Base-by-base conservation (phyloP, 1,140 invertebrate genomes). In the Pseudomyrmex sp. region DNA sequence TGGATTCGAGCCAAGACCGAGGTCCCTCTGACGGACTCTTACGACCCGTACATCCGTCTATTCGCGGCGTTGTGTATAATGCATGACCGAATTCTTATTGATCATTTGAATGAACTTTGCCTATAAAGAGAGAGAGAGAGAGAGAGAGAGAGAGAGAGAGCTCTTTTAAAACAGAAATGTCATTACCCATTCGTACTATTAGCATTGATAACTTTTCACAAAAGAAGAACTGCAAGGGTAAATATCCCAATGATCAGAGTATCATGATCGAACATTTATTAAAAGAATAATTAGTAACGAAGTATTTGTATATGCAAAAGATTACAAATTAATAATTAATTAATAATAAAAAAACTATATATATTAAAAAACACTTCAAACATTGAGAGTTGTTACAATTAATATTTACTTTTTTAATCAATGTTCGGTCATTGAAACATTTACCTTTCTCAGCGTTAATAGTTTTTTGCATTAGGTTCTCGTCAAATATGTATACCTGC, bases 21-120 rank as follows among this genome's bases (percentile, higher is more conserved):
- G 5, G 61, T 82, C 75, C 23, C 15, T 82, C 48, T 75, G 79
- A 73, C 52, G 62, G 58, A 75, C 44, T 80, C 59, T 59, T 65
- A 56, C 46, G 58, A 63, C 54, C 70, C 35, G 35, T 82, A 63
- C 23, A 12, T 80, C 46, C 52, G 23, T 35, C 35, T 35, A 35
- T 35, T 35, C 35, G 44, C 54, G n/a, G 18, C 35, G 44, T 59
- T 26, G 35, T 68, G 35, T 68, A 82, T 75, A 82, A 82, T 63
- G 18, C 13, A 44, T 65, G 26, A 12, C 58, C 44, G 23, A 82
- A 75, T 62, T 63, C 61, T 75, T 63, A 52, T 82, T 59, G 59
- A 75, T 75, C 79, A 82, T 63, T 75, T 82, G 50, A 75, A 65
- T 82, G 18, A 82, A 74, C 70, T 82, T 75, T 74, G 46, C 74